Base-by-base conservation (phyloP, 2,113 vertebrate genomes). In the Leucosticte australis region DNA sequence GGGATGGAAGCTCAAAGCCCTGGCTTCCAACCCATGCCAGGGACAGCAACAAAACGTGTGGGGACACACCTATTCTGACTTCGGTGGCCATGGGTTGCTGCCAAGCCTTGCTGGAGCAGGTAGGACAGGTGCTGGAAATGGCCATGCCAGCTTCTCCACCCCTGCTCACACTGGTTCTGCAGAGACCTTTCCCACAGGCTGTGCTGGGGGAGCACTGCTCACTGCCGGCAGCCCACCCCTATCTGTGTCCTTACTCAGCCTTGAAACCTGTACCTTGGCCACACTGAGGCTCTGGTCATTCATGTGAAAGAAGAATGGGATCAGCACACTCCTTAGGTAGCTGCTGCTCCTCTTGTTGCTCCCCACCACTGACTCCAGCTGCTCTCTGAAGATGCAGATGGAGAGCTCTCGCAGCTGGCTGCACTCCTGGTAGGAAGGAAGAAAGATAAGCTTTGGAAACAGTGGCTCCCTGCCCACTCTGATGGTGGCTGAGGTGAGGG, bases 11-110 rank as follows among this genome's bases (percentile, higher is more conserved):
- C 28, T 62, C n/a, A 39, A 39, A 60, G 28, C 15, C 14, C 53
- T 68, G 63, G 37, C 26, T 28, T 53, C 33, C 0, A 0, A 39
- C 28, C 39, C 15, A 33, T 20, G 10, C 21, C 39, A 69, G 22
- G 15, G n/a, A 37, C 46, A 69, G 46, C 46, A 23, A 33, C 33
- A 39, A 69, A 87, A 52, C 0, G 0, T 15, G 18, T 46, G 19
- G 23, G 23, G 33, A 37, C 28, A 60, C 10, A 27, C 12, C 46
- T 53, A 12, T 33, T 60, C 28, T 37, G 39, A 28, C 19, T 53
- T 52, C 39, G 27, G 39, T 53, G 28, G 47, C 39, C 0, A 0
- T 28, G 47, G 47, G 39, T 23, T 62, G 39, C 33, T 62, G 73
- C 33, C 15, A 33, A 78, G 46, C 14, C 28, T 46, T 62, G 28